Evolutionary conservation across 1,140 invertebrate species (phyloP).

Genomic region (Drosophila ananassae): DNA sequence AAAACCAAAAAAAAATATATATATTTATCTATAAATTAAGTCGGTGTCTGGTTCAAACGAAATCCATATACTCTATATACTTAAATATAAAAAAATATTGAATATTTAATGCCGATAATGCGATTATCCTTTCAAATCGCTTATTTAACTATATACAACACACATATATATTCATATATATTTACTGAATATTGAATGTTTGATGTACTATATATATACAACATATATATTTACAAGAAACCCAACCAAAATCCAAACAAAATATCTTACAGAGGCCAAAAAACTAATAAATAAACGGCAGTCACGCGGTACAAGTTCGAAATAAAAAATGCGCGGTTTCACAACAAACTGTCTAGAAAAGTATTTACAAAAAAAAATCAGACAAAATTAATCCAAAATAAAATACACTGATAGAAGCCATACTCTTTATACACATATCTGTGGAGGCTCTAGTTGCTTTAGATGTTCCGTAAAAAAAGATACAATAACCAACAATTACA

Average conservation of each 20-base stretch:
- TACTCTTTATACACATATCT: neutral
- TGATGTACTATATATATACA: conserved; percentile 24
- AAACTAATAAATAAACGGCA: neutral
- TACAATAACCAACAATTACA: neutral
- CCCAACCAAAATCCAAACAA: neutral
- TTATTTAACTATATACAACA: conserved; percentile 1
- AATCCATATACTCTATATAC: conserved; percentile 8
- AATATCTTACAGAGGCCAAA: conserved; percentile 3
- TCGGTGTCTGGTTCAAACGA: conserved; percentile 22
- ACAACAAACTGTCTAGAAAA: neutral
- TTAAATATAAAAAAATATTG: neutral
- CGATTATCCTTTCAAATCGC: conserved; percentile 2
- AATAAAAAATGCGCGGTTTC: neutral
- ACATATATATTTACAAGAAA: conserved; percentile 24
- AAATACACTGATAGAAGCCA: neutral
- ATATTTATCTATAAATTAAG: conserved; percentile 37
- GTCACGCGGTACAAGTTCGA: conserved; percentile 1
- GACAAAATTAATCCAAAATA: neutral
- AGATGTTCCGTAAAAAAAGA: neutral
- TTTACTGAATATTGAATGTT: conserved; percentile 36
- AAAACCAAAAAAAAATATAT: conserved; percentile 15
- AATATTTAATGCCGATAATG: conserved; percentile 8
- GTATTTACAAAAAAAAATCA: neutral
- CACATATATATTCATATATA: conserved; percentile 15
- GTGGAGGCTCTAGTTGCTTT: neutral